Base-by-base conservation (phyloP, 1,140 invertebrate genomes). In the Heliconius congener region DNA sequence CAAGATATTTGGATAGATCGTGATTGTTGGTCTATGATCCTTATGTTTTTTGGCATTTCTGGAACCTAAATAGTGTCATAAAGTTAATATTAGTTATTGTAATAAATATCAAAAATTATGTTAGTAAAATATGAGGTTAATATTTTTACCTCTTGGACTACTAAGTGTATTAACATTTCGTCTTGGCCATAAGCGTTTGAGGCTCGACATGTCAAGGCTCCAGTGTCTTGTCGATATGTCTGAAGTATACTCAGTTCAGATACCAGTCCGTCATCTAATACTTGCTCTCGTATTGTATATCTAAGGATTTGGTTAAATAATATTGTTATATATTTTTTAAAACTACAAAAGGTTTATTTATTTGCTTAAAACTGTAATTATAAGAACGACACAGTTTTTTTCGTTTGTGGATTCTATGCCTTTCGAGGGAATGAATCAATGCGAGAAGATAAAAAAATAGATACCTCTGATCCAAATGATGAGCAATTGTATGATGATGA, bases 121-220 rank as follows among this genome's bases (percentile, higher is more conserved):
- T 66, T 66, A 4, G 3, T 1, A 30, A 30, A 3, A 66, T 66
- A 66, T 27, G 11, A 4, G 8, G 1, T 27, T 9, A 0, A 27
- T 55, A 23, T 74, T 77, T 16, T 83, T 73, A 94, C 94, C 94
- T 96, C 98, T 96, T 99, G 98, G 13, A 99, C 98, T 73, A 98
- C 97, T 13, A 99, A 95, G 86, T 98, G 97, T 88, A 99, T 98
- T 34, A 97, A 97, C 96, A 98, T 98, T 89, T 98, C 97, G 87
- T 99, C 98, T 83, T 97, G 96, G 30, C 98, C 98, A 87, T 98
- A 98, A 70, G 97, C 95, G 94, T 99, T 99, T 77, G 96, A 97
- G 1, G 98, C 98, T 74, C 96, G 95, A 93, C 98, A 99, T 30
- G 98, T 97, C 90, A 99, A 97, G 73, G 97, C 96, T 8, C 97